Conservation (phyloP, 2,888 invertebrate species). For the Griposia aprilina region DNA sequence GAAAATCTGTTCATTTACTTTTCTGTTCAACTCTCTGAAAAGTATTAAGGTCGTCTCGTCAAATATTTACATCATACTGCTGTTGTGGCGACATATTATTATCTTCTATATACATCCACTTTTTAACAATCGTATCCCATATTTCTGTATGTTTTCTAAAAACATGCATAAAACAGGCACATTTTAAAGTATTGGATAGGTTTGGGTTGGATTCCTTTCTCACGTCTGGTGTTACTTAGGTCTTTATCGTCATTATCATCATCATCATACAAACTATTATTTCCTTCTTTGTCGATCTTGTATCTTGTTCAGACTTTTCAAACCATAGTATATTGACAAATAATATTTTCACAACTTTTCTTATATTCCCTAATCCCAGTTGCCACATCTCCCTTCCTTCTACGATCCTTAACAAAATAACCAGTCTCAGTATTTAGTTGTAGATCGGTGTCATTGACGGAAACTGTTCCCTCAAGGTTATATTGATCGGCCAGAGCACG, state of each 20-base stretch:
- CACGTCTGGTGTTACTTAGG: no score
- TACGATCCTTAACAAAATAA: neutral
- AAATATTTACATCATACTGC: neutral
- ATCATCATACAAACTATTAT: neutral
- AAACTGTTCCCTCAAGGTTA: slow-evolving; percentile 38
- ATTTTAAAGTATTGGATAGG: neutral
- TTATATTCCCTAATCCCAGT: no score
- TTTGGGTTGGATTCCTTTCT: neutral
- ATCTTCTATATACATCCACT: neutral
- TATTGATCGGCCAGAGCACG: slow-evolving; percentile 38
- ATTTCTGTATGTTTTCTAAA: neutral
- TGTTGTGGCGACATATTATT: neutral
- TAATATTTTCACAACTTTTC: neutral
- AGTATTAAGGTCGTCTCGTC: neutral
- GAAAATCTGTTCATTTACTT: neutral
- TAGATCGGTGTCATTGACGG: slow-evolving; percentile 25
- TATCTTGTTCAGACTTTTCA: no score
- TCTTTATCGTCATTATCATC: neutral
- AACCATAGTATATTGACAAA: no score
- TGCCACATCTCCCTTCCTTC: slow-evolving; percentile 31
- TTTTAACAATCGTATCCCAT: no score
- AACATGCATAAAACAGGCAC: neutral
- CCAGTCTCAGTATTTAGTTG: slow-evolving; percentile 22
- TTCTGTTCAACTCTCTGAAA: no score
- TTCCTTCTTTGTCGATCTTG: no score